phyloP scores from a whole-genome alignment of 2,797 vertebrate genomes.

The Iguana delicatissima region DNA sequence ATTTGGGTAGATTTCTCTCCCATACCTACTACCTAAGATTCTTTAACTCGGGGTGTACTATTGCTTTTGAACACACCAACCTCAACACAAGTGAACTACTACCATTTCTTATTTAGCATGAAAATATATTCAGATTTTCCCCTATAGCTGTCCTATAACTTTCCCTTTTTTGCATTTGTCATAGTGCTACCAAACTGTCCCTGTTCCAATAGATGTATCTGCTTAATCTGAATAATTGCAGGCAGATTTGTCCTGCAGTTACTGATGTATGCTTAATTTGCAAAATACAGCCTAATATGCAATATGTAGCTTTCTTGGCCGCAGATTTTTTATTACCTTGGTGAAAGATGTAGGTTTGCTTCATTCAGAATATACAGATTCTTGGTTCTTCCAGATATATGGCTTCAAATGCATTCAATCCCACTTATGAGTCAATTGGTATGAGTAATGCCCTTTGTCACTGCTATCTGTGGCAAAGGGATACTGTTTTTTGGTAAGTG shows the following conservation, averaged over 20 bases:
- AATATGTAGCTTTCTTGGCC: not conserved
- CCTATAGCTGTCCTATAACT: not conserved
- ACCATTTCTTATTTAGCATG: not conserved
- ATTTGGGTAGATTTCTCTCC: not conserved
- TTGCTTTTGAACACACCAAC: not conserved
- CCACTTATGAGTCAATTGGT: slow-evolving; percentile 4
- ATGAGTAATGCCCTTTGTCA: not conserved
- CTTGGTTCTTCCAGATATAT: not conserved
- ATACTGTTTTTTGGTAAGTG: not conserved
- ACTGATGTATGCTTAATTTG: not conserved
- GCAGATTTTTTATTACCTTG: not conserved
- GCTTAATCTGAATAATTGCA: not conserved
- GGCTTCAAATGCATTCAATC: not conserved
- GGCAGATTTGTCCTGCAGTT: not conserved
- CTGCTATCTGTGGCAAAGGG: not conserved
- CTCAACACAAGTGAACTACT: not conserved
- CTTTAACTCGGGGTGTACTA: not conserved
- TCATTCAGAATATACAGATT: not conserved
- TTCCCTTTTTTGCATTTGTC: too few species aligned
- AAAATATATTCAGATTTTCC: not conserved
- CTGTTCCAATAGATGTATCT: not conserved
- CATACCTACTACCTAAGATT: not conserved
- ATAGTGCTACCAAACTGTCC: not conserved
- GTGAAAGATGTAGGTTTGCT: not conserved
- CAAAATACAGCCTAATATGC: not conserved